Percentiles rank a stretch among this genome's conserved stretches.
These are phyloP conservation scores for Mythimna loreyi DNA, from an alignment of 2,888 invertebrate species.

Conservation along the genomic window DNA sequence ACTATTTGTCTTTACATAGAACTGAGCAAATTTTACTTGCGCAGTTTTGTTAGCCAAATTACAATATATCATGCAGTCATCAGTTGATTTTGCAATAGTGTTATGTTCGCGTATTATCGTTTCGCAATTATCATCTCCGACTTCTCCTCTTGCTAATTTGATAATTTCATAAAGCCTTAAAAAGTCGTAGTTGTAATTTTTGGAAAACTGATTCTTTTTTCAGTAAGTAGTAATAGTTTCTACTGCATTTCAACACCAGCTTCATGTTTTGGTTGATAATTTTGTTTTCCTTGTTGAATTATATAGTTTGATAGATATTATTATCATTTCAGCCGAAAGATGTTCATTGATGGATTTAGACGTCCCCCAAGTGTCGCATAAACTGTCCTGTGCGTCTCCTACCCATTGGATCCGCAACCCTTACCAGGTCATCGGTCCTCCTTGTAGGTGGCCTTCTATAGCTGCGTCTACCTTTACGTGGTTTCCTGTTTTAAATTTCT, in stretches of 20 bases:
- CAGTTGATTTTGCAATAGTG: conserved; percentile 28
- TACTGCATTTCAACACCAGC: not conserved
- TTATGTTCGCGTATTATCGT: conserved; percentile 24
- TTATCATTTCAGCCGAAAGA: too few species aligned
- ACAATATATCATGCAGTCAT: conserved; percentile 31
- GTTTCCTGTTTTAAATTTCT: too few species aligned
- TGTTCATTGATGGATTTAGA: too few species aligned
- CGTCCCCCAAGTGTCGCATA: too few species aligned
- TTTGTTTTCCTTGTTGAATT: not conserved
- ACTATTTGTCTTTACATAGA: conserved; percentile 44
- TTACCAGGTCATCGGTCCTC: too few species aligned
- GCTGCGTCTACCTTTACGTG: too few species aligned
- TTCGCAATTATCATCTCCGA: conserved; percentile 21
- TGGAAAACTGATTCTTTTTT: not conserved
- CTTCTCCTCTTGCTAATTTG: not conserved
- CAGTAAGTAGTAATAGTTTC: not conserved
- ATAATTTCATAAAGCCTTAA: conserved; percentile 1
- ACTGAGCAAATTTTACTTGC: conserved; percentile 44
- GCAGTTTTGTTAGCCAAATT: conserved; percentile 32
- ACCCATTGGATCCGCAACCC: too few species aligned
- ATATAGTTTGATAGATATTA: not conserved
- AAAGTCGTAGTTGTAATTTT: not conserved
- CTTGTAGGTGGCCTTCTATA: too few species aligned
- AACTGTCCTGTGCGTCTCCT: too few species aligned
- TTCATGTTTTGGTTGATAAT: not conserved